These are phyloP conservation scores for Callimorpha dominula DNA, from an alignment of 2,888 invertebrate genomes.

Conservation along the genomic window DNA sequence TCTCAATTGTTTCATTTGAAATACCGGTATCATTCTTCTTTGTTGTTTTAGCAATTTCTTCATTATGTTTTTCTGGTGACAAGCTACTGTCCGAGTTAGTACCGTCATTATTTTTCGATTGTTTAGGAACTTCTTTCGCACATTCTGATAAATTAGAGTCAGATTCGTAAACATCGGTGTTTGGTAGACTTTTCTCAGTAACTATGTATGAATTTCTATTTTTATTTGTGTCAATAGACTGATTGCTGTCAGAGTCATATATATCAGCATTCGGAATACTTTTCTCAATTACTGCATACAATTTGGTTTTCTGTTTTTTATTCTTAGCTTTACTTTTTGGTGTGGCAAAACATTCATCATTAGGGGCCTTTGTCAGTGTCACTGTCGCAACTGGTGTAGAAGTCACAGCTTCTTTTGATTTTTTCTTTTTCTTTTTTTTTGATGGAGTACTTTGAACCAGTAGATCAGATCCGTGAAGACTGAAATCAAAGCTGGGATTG, in stretches of 20 bases:
- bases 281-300: slow-evolving; percentile 72
- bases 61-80: slow-evolving; percentile 38
- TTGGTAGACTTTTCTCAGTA: slow-evolving; percentile 75
- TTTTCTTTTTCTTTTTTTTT: slow-evolving; percentile 79
- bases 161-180: slow-evolving; percentile 85
- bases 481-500: slow-evolving; percentile 81
- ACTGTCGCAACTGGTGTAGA: slow-evolving; percentile 63
- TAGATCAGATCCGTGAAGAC: slow-evolving; percentile 81
- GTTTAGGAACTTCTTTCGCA: slow-evolving; percentile 47
- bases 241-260: slow-evolving; percentile 87
- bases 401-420: slow-evolving; percentile 68
- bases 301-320: slow-evolving; percentile 75
- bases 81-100: slow-evolving; percentile 58
- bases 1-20: slow-evolving; percentile 31
- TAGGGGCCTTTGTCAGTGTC: slow-evolving; percentile 45
- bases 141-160: slow-evolving; percentile 80
- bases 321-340: slow-evolving; percentile 82
- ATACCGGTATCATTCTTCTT: slow-evolving; percentile 44
- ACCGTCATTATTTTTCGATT: slow-evolving; percentile 44
- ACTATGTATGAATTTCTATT: slow-evolving; percentile 67
- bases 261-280: slow-evolving; percentile 81
- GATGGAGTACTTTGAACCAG: slow-evolving; percentile 70
- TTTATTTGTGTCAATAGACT: slow-evolving; percentile 68
- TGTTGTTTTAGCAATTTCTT: slow-evolving; percentile 35
- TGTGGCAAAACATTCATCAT: slow-evolving; percentile 78